phyloP scores from a whole-genome alignment of 2,797 vertebrate genomes.

The Syngnathus acus region DNA sequence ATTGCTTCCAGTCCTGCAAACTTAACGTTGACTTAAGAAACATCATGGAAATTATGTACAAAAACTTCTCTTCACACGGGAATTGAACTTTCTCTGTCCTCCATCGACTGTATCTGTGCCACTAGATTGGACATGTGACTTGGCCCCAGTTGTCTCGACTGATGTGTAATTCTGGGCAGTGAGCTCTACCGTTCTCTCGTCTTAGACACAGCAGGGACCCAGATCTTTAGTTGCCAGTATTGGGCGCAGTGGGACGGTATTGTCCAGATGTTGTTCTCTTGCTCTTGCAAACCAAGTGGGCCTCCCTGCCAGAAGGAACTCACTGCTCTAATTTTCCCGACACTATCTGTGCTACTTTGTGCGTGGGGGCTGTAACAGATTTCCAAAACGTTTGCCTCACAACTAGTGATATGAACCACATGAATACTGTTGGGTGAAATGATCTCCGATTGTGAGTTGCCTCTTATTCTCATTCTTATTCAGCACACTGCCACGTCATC shows the following conservation, averaged over 20 bases:
- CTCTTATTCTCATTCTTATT: not conserved
- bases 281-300: slow-evolving; percentile 36
- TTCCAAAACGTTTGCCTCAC: slow-evolving; percentile 12
- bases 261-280: slow-evolving; percentile 73
- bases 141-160: slow-evolving; percentile 58
- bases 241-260: slow-evolving; percentile 58
- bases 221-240: slow-evolving; percentile 54
- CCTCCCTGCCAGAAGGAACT: slow-evolving; percentile 57
- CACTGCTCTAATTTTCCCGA: slow-evolving; percentile 63
- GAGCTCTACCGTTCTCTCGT: slow-evolving; percentile 38
- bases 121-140: slow-evolving; percentile 38
- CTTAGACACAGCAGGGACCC: slow-evolving; percentile 50
- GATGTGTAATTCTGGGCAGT: slow-evolving; percentile 57
- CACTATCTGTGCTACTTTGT: slow-evolving; percentile 48
- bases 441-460: not conserved
- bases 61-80: not conserved
- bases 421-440: not conserved
- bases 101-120: slow-evolving; percentile 35
- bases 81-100: slow-evolving; percentile 21
- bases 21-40: not conserved
- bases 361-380: slow-evolving; percentile 14
- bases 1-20: not conserved
- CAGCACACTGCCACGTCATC: slow-evolving; percentile 5
- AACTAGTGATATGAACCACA: not conserved
- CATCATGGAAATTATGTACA: not conserved